These are phyloP conservation scores for Drosophila nigrodunni DNA, from an alignment of 1,140 invertebrate species.

Conservation along the genomic window DNA sequence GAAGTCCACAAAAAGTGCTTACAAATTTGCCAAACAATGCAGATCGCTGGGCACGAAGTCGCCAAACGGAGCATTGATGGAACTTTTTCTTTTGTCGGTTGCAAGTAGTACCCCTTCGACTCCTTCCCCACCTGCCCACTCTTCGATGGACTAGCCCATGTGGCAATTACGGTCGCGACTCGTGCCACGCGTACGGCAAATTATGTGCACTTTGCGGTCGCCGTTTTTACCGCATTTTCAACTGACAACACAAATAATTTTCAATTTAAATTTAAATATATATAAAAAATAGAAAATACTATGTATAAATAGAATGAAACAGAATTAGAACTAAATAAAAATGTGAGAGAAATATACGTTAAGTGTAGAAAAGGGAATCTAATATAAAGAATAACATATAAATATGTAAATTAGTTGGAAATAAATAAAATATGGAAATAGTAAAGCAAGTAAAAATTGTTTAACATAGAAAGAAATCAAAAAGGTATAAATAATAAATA, in stretches of 20 bases:
- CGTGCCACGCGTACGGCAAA: conserved; percentile 64
- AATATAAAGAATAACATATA: too few species aligned
- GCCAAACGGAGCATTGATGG: conserved; percentile 47
- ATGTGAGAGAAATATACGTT: too few species aligned
- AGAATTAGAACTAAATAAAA: too few species aligned
- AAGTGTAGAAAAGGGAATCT: too few species aligned
- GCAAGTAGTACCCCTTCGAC: neutral
- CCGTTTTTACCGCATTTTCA: neutral
- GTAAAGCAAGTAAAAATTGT: too few species aligned
- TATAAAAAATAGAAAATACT: neutral
- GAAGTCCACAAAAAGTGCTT: conserved; percentile 40
- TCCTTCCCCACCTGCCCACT: neutral
- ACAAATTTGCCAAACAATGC: conserved; percentile 79
- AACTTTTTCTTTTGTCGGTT: conserved; percentile 45
- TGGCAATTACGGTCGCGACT: conserved; percentile 69
- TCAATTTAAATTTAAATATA: neutral
- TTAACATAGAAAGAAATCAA: too few species aligned
- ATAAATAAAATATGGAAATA: too few species aligned
- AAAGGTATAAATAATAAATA: too few species aligned
- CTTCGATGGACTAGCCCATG: conserved; percentile 18
- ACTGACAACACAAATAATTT: too few species aligned
- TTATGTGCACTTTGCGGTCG: conserved; percentile 28
- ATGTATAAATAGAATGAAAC: neutral
- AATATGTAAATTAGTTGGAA: too few species aligned
- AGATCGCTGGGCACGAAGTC: conserved; percentile 72